These are phyloP conservation scores for Agonopterix heracliana DNA, from an alignment of 2,888 invertebrate genomes.

Conservation along the genomic window DNA sequence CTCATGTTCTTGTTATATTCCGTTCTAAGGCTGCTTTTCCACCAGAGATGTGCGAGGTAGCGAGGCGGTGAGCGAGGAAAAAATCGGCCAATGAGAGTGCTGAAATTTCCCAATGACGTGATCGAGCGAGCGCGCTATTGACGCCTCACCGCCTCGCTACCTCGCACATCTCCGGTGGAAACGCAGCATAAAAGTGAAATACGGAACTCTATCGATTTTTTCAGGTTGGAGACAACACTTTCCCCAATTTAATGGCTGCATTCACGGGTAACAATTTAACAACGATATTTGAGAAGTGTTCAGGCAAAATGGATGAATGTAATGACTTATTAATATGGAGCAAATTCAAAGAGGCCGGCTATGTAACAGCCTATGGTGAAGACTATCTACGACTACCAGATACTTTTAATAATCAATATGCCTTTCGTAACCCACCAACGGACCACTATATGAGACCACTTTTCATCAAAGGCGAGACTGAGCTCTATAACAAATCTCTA, in stretches of 20 bases:
- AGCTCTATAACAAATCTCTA: slow-evolving; percentile 62
- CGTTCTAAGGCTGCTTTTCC: too few species aligned
- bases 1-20: neutral
- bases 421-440: slow-evolving; percentile 84
- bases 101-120: too few species aligned
- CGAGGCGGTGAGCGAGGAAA: too few species aligned
- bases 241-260: slow-evolving; percentile 91
- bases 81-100: too few species aligned
- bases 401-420: slow-evolving; percentile 77
- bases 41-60: too few species aligned
- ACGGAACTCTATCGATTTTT: slow-evolving; percentile 11
- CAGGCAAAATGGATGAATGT: slow-evolving; percentile 76
- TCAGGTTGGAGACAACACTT: slow-evolving; percentile 91
- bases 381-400: slow-evolving; percentile 81
- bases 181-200: too few species aligned
- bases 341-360: slow-evolving; percentile 81
- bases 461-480: slow-evolving; percentile 80
- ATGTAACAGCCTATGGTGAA: slow-evolving; percentile 88
- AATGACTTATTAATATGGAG: slow-evolving; percentile 87
- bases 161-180: too few species aligned
- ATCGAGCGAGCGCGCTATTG: too few species aligned
- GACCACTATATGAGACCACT: slow-evolving; percentile 89
- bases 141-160: too few species aligned
- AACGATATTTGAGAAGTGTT: slow-evolving; percentile 65
- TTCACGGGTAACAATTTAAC: slow-evolving; percentile 81